phyloP scores from a whole-genome alignment of 2,113 vertebrate species.

The Alces alces region DNA sequence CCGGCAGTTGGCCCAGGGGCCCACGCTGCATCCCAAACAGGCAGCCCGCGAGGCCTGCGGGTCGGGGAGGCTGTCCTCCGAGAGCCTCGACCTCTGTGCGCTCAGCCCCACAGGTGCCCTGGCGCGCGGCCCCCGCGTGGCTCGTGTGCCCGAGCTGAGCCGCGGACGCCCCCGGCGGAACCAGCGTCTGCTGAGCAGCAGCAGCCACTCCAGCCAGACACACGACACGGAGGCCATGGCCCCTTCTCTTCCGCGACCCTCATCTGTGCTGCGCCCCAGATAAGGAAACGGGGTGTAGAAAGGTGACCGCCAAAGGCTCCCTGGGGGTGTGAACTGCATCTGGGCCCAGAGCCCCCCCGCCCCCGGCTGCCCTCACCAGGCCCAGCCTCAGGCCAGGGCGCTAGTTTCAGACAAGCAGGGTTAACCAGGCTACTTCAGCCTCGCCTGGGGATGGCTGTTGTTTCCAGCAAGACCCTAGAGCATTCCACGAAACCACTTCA shows the following conservation, averaged over 20 bases:
- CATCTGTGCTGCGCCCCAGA: not conserved
- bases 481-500: not conserved
- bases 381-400: not conserved
- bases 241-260: not conserved
- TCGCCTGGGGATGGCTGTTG: not conserved
- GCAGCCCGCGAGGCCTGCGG: accelerated
- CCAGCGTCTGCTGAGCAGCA: not conserved
- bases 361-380: accelerated
- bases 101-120: not conserved
- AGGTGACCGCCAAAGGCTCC: not conserved
- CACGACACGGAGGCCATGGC: accelerated
- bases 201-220: not conserved
- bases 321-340: not conserved
- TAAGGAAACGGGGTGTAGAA: not conserved
- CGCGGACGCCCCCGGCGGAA: accelerated
- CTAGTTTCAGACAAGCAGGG: not conserved
- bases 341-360: not conserved
- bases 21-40: not conserved
- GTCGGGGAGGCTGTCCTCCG: not conserved
- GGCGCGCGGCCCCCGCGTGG: accelerated
- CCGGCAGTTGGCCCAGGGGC: not conserved
- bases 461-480: not conserved
- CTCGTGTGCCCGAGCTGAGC: not conserved
- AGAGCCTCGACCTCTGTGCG: not conserved
- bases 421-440: not conserved